These are phyloP conservation scores for Zeus faber DNA, from an alignment of 2,113 vertebrate genomes.

Conservation along the genomic window DNA sequence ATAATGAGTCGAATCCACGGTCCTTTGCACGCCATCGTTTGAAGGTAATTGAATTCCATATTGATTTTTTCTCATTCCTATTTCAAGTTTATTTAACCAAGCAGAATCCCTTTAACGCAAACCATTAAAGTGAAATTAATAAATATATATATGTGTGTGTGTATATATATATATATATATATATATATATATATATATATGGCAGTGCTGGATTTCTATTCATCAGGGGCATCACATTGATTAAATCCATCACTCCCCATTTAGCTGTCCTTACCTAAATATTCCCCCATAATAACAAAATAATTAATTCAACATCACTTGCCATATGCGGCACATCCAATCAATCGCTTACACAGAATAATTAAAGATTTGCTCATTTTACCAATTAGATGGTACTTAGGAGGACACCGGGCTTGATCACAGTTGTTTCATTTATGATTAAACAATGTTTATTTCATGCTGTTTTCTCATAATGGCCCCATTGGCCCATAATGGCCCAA, in stretches of 20 bases:
- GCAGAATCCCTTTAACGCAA: constrained; percentile 68
- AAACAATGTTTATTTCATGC: neutral
- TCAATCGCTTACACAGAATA: constrained; percentile 37
- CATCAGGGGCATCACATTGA: constrained; percentile 67
- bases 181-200: constrained; percentile 68
- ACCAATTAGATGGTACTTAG: constrained; percentile 28
- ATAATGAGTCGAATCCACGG: no score
- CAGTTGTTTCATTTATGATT: constrained; percentile 5
- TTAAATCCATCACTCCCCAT: constrained; percentile 68
- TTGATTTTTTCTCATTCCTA: constrained; percentile 76
- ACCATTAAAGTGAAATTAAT: constrained; percentile 76
- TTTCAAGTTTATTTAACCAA: constrained; percentile 73
- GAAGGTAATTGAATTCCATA: constrained; percentile 75
- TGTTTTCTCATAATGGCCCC: neutral
- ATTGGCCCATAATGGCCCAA: no score
- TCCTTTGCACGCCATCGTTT: constrained; percentile 61
- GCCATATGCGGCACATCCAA: constrained; percentile 37
- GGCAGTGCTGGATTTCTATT: constrained; percentile 64
- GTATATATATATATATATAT: no score
- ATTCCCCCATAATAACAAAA: constrained; percentile 48
- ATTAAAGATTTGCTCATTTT: constrained; percentile 39
- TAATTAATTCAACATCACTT: constrained; percentile 54
- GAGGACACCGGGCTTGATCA: neutral
- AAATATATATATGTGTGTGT: no score
- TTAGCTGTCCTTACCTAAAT: constrained; percentile 57